phyloP scores from a whole-genome alignment of 2,888 invertebrate species.

The Xestia ashworthii region DNA sequence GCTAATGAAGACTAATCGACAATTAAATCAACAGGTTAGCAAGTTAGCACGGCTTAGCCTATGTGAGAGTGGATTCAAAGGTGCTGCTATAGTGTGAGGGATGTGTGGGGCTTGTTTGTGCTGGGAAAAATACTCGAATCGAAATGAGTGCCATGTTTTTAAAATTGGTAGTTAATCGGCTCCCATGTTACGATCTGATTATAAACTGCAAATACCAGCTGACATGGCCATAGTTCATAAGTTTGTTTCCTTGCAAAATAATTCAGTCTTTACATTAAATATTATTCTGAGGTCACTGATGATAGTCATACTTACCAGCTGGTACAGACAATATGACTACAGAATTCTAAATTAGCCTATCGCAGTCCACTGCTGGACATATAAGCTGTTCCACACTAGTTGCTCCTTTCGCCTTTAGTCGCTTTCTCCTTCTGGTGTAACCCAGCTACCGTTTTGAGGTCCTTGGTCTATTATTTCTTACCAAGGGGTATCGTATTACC shows the following conservation, averaged over 20 bases:
- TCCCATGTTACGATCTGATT: background rate
- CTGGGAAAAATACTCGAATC: background rate
- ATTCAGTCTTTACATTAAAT: background rate
- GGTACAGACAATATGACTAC: background rate
- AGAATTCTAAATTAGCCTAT: background rate
- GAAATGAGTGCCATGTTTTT: background rate
- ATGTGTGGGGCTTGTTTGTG: background rate
- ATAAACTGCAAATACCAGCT: background rate
- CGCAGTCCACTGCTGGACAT: background rate
- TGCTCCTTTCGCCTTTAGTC: too few species aligned
- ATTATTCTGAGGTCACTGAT: background rate
- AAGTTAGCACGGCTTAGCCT: conserved; percentile 64
- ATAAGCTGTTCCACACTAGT: background rate
- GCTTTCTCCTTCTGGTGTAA: background rate
- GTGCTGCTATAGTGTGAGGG: conserved; percentile 15
- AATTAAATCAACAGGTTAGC: conserved; percentile 88
- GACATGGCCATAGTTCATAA: background rate
- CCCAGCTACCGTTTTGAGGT: background rate
- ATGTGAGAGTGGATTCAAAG: conserved; percentile 45
- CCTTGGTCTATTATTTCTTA: background rate
- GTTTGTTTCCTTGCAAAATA: background rate
- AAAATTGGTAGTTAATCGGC: background rate
- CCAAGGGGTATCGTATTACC: too few species aligned
- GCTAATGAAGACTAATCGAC: conserved; percentile 87
- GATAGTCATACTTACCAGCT: background rate